Conservation (phyloP, 2,888 invertebrate species). For the Thysanoteuthis rhombus region DNA sequence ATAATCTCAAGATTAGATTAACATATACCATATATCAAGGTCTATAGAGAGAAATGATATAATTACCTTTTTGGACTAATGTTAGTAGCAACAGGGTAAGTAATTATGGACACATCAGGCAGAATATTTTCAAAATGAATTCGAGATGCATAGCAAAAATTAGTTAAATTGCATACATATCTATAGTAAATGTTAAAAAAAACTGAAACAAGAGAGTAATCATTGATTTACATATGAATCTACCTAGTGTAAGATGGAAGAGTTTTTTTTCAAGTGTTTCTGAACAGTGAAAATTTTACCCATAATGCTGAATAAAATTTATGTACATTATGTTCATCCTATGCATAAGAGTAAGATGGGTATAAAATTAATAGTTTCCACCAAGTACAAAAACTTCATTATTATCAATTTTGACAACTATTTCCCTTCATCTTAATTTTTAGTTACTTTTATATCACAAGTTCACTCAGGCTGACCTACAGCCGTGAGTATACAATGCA, state of each 20-base stretch:
- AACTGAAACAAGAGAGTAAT: neutral
- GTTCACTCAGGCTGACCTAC: no score
- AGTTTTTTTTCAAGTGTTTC: neutral
- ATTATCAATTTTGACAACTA: no score
- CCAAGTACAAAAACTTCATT: no score
- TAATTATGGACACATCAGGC: neutral
- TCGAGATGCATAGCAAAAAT: neutral
- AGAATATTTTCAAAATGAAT: neutral
- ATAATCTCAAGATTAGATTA: neutral
- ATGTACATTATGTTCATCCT: no score
- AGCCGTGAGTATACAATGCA: no score
- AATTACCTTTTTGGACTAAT: neutral
- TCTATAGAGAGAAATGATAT: neutral
- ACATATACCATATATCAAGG: neutral
- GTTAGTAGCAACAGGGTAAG: neutral
- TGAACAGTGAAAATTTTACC: neutral
- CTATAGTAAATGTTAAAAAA: neutral
- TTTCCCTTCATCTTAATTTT: no score
- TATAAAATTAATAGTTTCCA: no score
- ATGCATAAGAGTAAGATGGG: no score
- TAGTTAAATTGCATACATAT: neutral
- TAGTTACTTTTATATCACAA: no score
- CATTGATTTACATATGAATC: neutral
- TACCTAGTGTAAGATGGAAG: neutral
- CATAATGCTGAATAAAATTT: no score